Evolutionary conservation across 64 coral and sea anemone species (phyloP), one percentile per base, ranked within the genome.

Genomic region (Orbicella faveolata): DNA sequence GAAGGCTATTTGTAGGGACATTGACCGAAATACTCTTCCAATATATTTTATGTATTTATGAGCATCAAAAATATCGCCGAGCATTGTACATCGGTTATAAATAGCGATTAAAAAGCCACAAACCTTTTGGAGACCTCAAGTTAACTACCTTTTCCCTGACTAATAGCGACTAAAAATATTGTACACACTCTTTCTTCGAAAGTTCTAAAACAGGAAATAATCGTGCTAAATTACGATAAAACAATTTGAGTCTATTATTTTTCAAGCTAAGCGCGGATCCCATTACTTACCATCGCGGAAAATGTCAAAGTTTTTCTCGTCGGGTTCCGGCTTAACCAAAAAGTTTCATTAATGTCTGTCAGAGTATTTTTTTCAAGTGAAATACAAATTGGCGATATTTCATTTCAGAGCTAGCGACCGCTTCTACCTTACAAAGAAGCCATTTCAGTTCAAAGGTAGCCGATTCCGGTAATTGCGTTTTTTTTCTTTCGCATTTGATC

Each of bases 211-310:
- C 35, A 85, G 39, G 82, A 85, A 85, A 85, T 52, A 23, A 73
- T 65, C 33, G 63, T 35, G 36, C 14, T 9, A 84, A 84, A 84
- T 84, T 85, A 85, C 82, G 82, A 52, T 73, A 54, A 85, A 73
- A n/a, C 36, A 70, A 85, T 85, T 85, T 85, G 44, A 20, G 36
- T 3, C 26, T 70, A 85, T 85, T 72, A 85, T 85, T 85, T 72
- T 85, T 73, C 10, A 83, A 44, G 63, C 41, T 73, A n/a, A 72
- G 64, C 64, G 39, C 63, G 33, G 20, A 85, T 85, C 39, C 65
- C 18, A 85, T 85, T 85, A 52, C 82, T 26, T 70, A 26, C 41
- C 21, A 52, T n/a, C 41, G 61, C 36, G 21, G 82, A 53, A 52
- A 52, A 73, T 85, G 67, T 52, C 65, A 14, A 70, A 51, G 2